Evolutionary conservation across 30 jellyfish, hydroid and myxozoan species (phyloP).

Genomic region (Chrysaora quinquecirrha): DNA sequence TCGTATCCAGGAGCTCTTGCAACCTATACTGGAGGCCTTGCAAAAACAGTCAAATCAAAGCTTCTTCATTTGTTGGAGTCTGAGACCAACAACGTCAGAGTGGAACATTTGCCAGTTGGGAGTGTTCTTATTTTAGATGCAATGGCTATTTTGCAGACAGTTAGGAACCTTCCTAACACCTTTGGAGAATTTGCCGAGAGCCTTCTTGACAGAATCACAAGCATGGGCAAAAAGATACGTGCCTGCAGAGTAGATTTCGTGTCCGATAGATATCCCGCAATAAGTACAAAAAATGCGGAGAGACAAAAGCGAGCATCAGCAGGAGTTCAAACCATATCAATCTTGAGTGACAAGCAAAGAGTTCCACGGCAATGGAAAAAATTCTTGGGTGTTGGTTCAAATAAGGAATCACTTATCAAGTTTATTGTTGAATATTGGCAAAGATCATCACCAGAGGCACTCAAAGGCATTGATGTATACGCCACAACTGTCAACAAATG

Average conservation of each 20-base stretch:
- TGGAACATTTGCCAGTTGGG: not conserved
- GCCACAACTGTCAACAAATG: not conserved
- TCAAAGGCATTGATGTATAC: conserved; percentile 17
- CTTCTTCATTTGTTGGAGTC: conserved; percentile 9
- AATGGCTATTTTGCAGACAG: conserved; percentile 41
- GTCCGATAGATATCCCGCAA: not conserved
- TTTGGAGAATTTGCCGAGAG: conserved; percentile 22
- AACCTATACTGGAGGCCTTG: conserved; percentile 4
- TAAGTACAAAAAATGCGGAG: not conserved
- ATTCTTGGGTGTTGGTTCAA: conserved; percentile 10
- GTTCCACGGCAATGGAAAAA: conserved; percentile 12
- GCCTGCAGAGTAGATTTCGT: not conserved
- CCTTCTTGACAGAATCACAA: conserved; percentile 1
- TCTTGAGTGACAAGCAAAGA: conserved; percentile 8
- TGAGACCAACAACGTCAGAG: not conserved
- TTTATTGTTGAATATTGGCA: not conserved
- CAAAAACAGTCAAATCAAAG: conserved; percentile 26
- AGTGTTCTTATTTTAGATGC: conserved; percentile 36
- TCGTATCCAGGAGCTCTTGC: conserved; percentile 14
- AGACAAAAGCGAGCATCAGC: not conserved
- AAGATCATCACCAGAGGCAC: conserved; percentile 9
- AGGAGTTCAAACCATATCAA: not conserved
- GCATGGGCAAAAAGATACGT: not conserved
- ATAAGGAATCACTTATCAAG: conserved; percentile 3
- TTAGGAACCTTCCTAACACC: conserved; percentile 13